Evolutionary conservation across 1,140 invertebrate genomes (phyloP).

Genomic region (Asobara japonica): DNA sequence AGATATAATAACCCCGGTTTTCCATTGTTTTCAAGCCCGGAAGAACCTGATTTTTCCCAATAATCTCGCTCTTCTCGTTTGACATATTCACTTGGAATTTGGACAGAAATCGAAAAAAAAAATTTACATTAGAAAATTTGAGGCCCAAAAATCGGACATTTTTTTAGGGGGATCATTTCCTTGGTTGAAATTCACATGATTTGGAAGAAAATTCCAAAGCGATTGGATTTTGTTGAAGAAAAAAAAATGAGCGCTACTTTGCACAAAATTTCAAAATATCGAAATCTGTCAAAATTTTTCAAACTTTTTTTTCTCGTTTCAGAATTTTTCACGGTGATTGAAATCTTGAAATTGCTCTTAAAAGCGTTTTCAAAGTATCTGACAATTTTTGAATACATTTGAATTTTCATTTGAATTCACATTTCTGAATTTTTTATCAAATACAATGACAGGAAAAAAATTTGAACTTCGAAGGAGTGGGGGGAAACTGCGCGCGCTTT

Average conservation of each 20-base stretch:
- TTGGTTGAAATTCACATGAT: background rate
- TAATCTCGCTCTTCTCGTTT: background rate
- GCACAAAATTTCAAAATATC: too few relatives aligned
- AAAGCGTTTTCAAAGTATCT: too few relatives aligned
- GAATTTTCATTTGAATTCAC: too few relatives aligned
- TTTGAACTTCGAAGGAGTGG: background rate
- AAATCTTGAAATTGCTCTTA: too few relatives aligned
- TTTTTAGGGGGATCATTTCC: background rate
- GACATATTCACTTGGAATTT: slow-evolving; percentile 8
- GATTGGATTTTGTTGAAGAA: background rate
- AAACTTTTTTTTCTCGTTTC: too few relatives aligned
- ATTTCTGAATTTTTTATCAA: too few relatives aligned
- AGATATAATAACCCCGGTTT: slow-evolving; percentile 37
- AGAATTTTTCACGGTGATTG: too few relatives aligned
- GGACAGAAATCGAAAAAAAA: slow-evolving; percentile 1
- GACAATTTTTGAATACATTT: too few relatives aligned
- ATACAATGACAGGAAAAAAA: too few relatives aligned
- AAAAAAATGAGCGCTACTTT: background rate
- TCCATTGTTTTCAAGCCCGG: slow-evolving; percentile 41
- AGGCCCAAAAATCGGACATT: background rate
- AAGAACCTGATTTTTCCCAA: slow-evolving; percentile 6
- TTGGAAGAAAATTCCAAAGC: background rate
- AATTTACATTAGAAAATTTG: slow-evolving; percentile 14
- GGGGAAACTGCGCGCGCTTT: slow-evolving; percentile 23
- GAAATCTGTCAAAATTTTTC: too few relatives aligned